Base-by-base conservation (phyloP, 2,797 vertebrate species). In the Spinibarbus caldwelli region DNA sequence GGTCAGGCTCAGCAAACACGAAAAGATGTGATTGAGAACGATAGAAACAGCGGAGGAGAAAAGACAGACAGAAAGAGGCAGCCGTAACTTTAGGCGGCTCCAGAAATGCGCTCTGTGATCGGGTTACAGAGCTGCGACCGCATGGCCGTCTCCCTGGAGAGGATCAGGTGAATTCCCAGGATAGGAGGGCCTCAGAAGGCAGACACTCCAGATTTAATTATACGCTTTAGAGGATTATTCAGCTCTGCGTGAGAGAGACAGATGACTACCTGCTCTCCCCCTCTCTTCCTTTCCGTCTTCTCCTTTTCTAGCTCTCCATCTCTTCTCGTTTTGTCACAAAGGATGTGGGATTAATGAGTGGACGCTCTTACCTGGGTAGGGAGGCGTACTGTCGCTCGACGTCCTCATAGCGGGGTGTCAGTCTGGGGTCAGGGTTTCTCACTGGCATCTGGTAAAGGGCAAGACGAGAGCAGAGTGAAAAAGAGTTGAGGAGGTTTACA, bases 321-420 rank as follows among this genome's bases (percentile, higher is more conserved):
- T 68, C 23, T 62, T 34, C 43, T 14, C 17, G 29, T 62, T 66
- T 54, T 59, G 38, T 54, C 45, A 66, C 23, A 62, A 59, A 82
- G n/a, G 29, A 19, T 62, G 78, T 4, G 1, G 45, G 36, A 70
- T 80, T 71, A 70, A 79, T 62, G 64, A 73, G 14, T n/a, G 43
- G 23, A 15, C 11, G 11, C 14, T 77, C 87, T 80, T 96, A 97
- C 96, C 96, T 96, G 91, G 96, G 96, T 90, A 97, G 91, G 54
- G 96, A 97, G 8, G 96, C 95, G 4, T 96, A 97, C 87, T 97
- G 96, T 49, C 96, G 93, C 90, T 97, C 96, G 88, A 96, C 85
- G 31, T 95, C 95, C 84, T 97, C 96, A 6, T 93, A 96, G 73
- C 93, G 93, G 78, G 96, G 91, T 87, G 94, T 93, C 3, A 92